Evolutionary conservation across 2,797 vertebrate genomes (phyloP).

Genomic region (Rhabdomys pumilio): DNA sequence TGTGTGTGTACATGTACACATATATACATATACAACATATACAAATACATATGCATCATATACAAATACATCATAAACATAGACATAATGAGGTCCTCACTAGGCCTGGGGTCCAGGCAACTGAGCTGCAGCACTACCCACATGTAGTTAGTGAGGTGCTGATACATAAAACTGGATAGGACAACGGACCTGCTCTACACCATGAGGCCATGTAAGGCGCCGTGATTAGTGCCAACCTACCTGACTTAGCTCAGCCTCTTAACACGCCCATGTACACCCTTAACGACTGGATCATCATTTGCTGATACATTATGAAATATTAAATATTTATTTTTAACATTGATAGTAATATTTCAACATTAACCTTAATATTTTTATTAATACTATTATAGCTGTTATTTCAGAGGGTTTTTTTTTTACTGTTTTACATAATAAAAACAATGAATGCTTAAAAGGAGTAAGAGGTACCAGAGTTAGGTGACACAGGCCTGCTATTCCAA

Average conservation of each 20-base stretch:
- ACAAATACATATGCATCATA: no score
- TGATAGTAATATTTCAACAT: background rate
- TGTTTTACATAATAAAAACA: constrained; percentile 20
- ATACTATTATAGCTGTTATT: background rate
- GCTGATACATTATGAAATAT: background rate
- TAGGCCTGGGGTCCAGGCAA: background rate
- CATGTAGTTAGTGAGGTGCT: background rate
- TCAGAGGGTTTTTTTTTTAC: background rate
- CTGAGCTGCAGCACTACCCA: background rate
- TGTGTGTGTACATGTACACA: no score
- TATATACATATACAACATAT: no score
- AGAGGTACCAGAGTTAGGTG: background rate
- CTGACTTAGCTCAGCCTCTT: background rate
- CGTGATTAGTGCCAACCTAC: background rate
- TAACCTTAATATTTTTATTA: background rate
- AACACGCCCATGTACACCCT: background rate
- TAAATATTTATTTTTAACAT: background rate
- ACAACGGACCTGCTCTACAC: background rate
- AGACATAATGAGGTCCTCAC: background rate
- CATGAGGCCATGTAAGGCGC: background rate
- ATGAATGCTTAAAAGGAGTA: background rate
- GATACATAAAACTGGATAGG: no score
- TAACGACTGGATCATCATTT: background rate
- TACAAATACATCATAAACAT: no score
- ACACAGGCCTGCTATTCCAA: background rate